Conservation (phyloP, 2,888 invertebrate species). For the Heliconius hortense region DNA sequence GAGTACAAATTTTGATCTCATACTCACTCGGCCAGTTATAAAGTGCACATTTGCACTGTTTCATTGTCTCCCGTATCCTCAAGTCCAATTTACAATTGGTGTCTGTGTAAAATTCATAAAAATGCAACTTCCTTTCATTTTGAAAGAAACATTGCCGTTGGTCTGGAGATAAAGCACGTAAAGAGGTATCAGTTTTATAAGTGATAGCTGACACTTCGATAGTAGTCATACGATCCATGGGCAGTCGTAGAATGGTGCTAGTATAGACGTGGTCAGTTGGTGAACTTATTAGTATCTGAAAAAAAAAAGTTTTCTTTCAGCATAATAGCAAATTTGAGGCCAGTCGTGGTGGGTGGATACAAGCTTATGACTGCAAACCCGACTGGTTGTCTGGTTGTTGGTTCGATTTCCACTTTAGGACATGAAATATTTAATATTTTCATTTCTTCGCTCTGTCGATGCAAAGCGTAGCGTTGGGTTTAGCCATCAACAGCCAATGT, state of each 20-base stretch:
- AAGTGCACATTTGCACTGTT: slow-evolving; percentile 71
- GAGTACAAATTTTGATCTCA: not conserved
- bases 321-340: no score
- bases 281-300: slow-evolving; percentile 67
- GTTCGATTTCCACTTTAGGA: no score
- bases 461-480: no score
- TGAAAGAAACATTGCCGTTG: slow-evolving; percentile 74
- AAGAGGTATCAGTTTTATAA: slow-evolving; percentile 65
- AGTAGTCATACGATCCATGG: slow-evolving; percentile 74
- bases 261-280: slow-evolving; percentile 74
- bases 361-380: no score
- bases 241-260: slow-evolving; percentile 69
- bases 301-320: not conserved
- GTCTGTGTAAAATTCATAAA: slow-evolving; percentile 77
- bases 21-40: slow-evolving; percentile 75
- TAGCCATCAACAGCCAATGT: no score
- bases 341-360: no score
- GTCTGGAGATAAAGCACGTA: slow-evolving; percentile 60
- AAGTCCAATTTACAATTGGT: slow-evolving; percentile 80
- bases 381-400: no score
- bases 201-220: slow-evolving; percentile 72
- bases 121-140: slow-evolving; percentile 64
- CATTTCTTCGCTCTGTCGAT: no score
- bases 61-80: slow-evolving; percentile 69
- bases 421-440: no score